These are phyloP conservation scores for Metellina segmentata DNA, from an alignment of 2,888 invertebrate genomes.

Conservation along the genomic window DNA sequence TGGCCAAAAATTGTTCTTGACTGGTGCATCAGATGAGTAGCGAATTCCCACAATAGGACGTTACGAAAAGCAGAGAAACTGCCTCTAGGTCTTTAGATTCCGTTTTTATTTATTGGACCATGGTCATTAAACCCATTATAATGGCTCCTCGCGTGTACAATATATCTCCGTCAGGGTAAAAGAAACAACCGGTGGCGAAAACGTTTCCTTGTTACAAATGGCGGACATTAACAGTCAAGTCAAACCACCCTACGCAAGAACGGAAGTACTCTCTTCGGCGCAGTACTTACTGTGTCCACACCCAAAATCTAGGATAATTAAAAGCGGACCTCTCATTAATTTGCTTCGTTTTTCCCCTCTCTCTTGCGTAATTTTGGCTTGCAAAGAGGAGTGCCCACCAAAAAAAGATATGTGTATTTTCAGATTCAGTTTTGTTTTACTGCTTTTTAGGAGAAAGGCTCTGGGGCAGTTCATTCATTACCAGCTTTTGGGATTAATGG, in stretches of 20 bases:
- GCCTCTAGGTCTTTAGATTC: neutral
- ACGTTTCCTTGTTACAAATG: conserved; percentile 25
- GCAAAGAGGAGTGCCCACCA: neutral
- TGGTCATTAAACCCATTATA: conserved; percentile 67
- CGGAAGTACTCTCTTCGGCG: conserved; percentile 23
- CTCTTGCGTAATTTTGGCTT: neutral
- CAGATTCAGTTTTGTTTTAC: too few species aligned
- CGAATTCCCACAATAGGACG: neutral
- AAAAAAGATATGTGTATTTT: neutral
- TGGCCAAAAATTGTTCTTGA: neutral
- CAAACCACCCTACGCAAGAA: neutral
- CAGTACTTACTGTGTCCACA: conserved; percentile 34
- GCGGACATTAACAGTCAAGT: conserved; percentile 1
- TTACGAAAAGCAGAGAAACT: neutral
- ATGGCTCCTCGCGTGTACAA: conserved; percentile 40
- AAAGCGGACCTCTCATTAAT: conserved; percentile 33
- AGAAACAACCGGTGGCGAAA: conserved; percentile 7
- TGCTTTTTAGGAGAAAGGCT: neutral
- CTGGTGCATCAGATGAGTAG: neutral
- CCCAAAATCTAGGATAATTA: conserved; percentile 59
- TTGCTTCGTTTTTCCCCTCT: neutral
- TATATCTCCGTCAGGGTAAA: conserved; percentile 53
- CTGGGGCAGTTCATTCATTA: neutral
- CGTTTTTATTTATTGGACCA: neutral
- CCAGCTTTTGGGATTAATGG: neutral